Evolutionary conservation across 2,797 vertebrate genomes (phyloP).

Genomic region (Glossophaga mutica): DNA sequence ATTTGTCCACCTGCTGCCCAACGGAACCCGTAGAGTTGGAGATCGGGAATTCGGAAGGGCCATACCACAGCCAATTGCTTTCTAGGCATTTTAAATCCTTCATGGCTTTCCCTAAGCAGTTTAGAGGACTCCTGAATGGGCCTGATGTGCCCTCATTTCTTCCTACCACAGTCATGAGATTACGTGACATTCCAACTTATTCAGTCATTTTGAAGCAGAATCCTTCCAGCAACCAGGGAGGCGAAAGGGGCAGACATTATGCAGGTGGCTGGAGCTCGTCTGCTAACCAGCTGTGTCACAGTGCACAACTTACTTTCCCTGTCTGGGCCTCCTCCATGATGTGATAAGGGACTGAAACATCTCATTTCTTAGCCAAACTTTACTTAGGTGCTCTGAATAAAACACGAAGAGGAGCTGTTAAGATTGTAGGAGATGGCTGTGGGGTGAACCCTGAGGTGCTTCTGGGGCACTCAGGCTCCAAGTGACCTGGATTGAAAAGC

Average conservation of each 20-base stretch:
- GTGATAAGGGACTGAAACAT: background rate
- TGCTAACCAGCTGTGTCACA: background rate
- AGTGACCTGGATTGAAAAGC: background rate
- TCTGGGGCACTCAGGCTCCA: background rate
- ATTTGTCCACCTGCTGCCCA: constrained; percentile 16
- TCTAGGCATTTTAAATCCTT: constrained; percentile 8
- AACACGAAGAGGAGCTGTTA: background rate
- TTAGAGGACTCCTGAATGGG: background rate
- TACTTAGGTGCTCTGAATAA: background rate
- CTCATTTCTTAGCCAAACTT: background rate
- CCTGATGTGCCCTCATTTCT: background rate
- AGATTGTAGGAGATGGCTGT: background rate
- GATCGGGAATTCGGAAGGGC: background rate
- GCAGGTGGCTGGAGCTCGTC: background rate
- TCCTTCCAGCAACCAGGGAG: background rate
- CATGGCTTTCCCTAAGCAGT: background rate
- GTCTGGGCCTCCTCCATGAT: background rate
- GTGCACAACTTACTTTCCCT: background rate
- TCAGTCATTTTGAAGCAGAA: background rate
- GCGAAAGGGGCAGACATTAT: background rate
- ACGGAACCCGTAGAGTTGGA: background rate
- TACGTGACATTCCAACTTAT: background rate
- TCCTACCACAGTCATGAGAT: background rate
- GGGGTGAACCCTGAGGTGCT: background rate
- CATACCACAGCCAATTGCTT: background rate